Conservation (phyloP, 2,888 invertebrate species). For the Napeogenes inachia region DNA sequence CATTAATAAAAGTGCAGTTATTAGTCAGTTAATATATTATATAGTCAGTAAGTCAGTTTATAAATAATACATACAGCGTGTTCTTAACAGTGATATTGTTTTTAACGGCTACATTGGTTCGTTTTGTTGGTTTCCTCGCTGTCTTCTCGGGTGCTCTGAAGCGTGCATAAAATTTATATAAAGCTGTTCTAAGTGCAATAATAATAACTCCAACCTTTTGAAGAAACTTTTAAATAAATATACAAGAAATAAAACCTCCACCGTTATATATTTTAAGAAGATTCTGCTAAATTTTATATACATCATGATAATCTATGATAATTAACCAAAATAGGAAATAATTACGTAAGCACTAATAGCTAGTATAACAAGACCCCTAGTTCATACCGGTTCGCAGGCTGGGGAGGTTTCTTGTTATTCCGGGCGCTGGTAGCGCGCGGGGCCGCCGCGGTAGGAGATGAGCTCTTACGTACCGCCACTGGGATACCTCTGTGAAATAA, state of each 20-base stretch:
- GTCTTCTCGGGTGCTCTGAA: slow-evolving; percentile 59
- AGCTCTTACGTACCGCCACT: slow-evolving; percentile 69
- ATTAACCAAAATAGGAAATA: background rate
- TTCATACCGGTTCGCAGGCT: slow-evolving; percentile 61
- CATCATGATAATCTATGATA: background rate
- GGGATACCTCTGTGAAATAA: slow-evolving; percentile 69
- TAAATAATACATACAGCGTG: slow-evolving; percentile 40
- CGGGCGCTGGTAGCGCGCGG: slow-evolving; percentile 43
- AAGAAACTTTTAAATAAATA: too few species aligned
- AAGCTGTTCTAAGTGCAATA: slow-evolving; percentile 13
- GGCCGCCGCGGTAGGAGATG: slow-evolving; percentile 59
- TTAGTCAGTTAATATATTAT: slow-evolving; percentile 18
- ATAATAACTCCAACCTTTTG: too few species aligned
- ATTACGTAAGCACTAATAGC: slow-evolving; percentile 7
- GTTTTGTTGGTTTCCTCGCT: slow-evolving; percentile 49
- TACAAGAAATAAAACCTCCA: too few species aligned
- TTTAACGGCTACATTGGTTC: slow-evolving; percentile 53
- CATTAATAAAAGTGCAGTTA: slow-evolving; percentile 9
- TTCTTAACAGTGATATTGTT: slow-evolving; percentile 51
- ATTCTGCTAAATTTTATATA: too few species aligned
- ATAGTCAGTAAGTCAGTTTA: slow-evolving; percentile 23
- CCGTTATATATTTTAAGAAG: too few species aligned
- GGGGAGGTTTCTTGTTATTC: slow-evolving; percentile 56
- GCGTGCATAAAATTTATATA: slow-evolving; percentile 41
- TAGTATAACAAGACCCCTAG: background rate